These are phyloP conservation scores for Semnornis frantzii DNA, from an alignment of 2,113 vertebrate genomes.

Conservation along the genomic window DNA sequence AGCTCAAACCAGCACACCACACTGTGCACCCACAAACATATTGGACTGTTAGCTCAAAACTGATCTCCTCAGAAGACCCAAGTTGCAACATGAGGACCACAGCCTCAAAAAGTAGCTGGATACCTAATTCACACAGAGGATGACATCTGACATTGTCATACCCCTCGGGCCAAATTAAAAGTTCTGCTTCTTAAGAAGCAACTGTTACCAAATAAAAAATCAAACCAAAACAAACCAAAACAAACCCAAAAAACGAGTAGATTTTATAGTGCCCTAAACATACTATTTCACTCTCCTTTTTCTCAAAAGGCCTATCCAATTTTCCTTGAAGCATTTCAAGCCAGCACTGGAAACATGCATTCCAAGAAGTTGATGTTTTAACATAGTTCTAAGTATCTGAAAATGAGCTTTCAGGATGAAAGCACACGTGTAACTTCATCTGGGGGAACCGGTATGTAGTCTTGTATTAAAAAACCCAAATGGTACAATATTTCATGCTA, in stretches of 20 bases:
- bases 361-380: conserved; percentile 61
- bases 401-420: conserved; percentile 53
- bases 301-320: conserved; percentile 35
- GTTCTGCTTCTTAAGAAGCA: conserved; percentile 22
- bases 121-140: neutral
- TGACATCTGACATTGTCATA: neutral
- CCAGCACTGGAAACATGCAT: neutral
- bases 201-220: conserved; percentile 26
- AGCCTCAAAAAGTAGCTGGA: neutral
- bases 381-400: conserved; percentile 47
- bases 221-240: neutral
- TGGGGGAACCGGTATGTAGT: neutral
- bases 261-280: conserved; percentile 4
- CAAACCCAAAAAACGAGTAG: neutral
- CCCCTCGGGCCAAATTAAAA: neutral
- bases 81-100: neutral
- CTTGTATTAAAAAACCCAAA: neutral
- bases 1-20: too few relatives aligned
- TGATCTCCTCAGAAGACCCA: neutral
- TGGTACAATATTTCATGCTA: neutral
- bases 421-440: conserved; percentile 14
- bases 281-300: conserved; percentile 11
- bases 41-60: neutral
- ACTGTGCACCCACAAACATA: neutral
- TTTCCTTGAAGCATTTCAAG: conserved; percentile 26